Conservation (phyloP, 2,888 invertebrate species). For the Encarsia formosa region DNA sequence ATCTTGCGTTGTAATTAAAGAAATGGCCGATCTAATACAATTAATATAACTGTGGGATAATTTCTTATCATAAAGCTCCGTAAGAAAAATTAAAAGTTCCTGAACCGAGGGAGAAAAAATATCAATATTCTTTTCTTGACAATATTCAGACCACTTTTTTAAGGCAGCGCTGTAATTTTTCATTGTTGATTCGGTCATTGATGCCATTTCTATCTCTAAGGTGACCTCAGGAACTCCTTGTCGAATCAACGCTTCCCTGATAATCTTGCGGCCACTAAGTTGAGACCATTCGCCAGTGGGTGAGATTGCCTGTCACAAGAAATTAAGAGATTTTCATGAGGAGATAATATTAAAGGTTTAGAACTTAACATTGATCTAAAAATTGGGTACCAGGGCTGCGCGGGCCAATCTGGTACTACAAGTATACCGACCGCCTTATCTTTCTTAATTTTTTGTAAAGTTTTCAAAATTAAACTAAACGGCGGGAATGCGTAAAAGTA, state of each 20-base stretch:
- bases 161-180: neutral
- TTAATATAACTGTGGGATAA: too few relatives aligned
- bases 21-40: too few relatives aligned
- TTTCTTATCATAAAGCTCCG: too few relatives aligned
- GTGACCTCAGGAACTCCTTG: neutral
- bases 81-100: too few relatives aligned
- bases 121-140: neutral
- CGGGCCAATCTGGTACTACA: slow-evolving; percentile 19
- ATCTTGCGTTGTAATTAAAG: too few relatives aligned
- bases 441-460: slow-evolving; percentile 15
- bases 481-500: slow-evolving; percentile 26
- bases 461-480: too few relatives aligned
- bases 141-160: neutral
- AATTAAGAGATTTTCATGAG: neutral
- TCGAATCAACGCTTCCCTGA: neutral
- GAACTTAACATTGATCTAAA: too few relatives aligned
- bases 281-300: neutral
- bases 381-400: slow-evolving; percentile 26
- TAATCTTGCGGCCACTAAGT: neutral
- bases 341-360: too few relatives aligned
- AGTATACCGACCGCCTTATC: slow-evolving; percentile 19
- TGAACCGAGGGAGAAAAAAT: neutral
- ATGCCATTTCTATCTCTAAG: neutral
- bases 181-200: neutral
- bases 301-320: neutral